phyloP scores from a whole-genome alignment of 2,888 invertebrate species.

The Dryadula phaetusa region DNA sequence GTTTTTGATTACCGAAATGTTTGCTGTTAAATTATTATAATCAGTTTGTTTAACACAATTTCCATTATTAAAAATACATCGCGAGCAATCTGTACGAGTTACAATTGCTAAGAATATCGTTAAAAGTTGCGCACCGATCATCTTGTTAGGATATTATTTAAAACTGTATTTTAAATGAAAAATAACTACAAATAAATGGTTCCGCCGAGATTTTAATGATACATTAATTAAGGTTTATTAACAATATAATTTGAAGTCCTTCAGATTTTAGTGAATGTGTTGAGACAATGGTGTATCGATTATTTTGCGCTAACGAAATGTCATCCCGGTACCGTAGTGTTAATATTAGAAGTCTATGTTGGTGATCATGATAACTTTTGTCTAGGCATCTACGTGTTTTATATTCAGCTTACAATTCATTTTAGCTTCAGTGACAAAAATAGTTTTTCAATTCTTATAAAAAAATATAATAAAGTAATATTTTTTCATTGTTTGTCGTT shows the following conservation, averaged over 20 bases:
- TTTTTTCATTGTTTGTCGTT: slow-evolving; percentile 3
- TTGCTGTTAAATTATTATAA: slow-evolving; percentile 36
- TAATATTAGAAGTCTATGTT: slow-evolving; percentile 84
- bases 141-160: slow-evolving; percentile 68
- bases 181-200: slow-evolving; percentile 37
- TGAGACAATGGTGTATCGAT: slow-evolving; percentile 84
- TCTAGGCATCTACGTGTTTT: slow-evolving; percentile 83
- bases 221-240: slow-evolving; percentile 47
- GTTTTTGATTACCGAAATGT: slow-evolving; percentile 53
- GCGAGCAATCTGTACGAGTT: slow-evolving; percentile 63
- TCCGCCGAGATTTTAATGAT: not conserved
- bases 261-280: slow-evolving; percentile 76
- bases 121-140: slow-evolving; percentile 75
- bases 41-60: slow-evolving; percentile 46
- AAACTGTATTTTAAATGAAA: slow-evolving; percentile 64
- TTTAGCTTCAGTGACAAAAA: slow-evolving; percentile 78
- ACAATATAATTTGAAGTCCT: slow-evolving; percentile 54
- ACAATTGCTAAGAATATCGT: slow-evolving; percentile 80
- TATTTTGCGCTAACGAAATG: slow-evolving; percentile 84
- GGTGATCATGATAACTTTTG: slow-evolving; percentile 79
- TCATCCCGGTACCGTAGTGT: slow-evolving; percentile 82
- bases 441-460: slow-evolving; percentile 60
- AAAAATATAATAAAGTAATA: slow-evolving; percentile 5
- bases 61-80: slow-evolving; percentile 67
- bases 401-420: slow-evolving; percentile 78